These are phyloP conservation scores for Phyllostomus discolor DNA, from an alignment of 2,113 vertebrate genomes.

Conservation along the genomic window DNA sequence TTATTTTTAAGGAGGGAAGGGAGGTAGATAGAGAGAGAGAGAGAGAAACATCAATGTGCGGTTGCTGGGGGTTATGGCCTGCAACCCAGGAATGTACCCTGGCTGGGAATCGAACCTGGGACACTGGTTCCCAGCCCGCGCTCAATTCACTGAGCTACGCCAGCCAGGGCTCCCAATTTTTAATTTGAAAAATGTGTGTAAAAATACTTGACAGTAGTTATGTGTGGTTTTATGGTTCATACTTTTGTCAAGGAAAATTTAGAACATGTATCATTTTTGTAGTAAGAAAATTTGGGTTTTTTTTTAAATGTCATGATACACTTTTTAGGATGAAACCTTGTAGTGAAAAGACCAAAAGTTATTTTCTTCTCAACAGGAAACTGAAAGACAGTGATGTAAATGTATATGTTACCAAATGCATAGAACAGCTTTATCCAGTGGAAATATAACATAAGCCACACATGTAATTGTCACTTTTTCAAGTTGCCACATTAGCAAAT, in stretches of 20 bases:
- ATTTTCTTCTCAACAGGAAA: background rate
- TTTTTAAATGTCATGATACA: background rate
- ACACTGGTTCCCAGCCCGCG: no score
- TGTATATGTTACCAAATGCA: background rate
- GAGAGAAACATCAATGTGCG: no score
- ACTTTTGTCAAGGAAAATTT: background rate
- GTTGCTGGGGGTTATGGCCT: no score
- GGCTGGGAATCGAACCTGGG: no score
- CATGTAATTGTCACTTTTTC: background rate
- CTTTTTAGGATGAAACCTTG: background rate
- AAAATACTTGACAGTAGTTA: background rate
- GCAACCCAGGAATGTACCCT: no score
- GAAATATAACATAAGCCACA: background rate
- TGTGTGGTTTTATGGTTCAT: background rate
- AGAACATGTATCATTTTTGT: background rate
- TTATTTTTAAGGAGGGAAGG: no score
- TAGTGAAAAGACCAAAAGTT: background rate
- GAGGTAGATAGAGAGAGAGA: no score
- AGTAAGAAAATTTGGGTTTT: background rate
- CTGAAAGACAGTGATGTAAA: background rate
- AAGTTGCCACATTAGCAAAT: background rate
- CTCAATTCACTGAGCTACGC: no score
- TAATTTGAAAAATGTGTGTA: background rate
- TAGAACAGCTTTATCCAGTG: background rate
- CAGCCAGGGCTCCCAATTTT: no score